A percentile compares a stretch with the other conserved stretches of the same genome.
phyloP scores from a whole-genome alignment of 1,140 invertebrate genomes.

The Drosophila hydei region DNA sequence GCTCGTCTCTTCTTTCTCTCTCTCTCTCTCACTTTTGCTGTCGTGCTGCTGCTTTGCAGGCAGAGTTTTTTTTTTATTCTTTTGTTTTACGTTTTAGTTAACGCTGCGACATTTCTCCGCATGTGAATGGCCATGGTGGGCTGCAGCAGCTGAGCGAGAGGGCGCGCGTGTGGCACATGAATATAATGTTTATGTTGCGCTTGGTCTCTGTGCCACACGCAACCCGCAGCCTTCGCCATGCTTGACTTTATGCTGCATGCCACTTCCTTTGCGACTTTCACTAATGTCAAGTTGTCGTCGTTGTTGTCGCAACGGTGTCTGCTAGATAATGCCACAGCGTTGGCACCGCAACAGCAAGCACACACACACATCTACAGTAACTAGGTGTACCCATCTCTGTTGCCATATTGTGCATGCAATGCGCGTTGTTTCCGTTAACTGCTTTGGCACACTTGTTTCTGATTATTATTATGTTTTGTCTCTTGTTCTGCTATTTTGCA shows the following conservation, averaged over 20 bases:
- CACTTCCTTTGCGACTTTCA: slow-evolving; percentile 79
- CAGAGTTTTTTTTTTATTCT: slow-evolving; percentile 4
- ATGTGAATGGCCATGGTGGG: slow-evolving; percentile 10
- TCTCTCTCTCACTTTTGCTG: background rate
- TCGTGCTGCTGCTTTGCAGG: background rate
- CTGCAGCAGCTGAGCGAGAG: slow-evolving; percentile 33
- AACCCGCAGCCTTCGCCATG: slow-evolving; percentile 26
- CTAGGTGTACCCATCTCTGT: slow-evolving; percentile 55
- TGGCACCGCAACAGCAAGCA: slow-evolving; percentile 37
- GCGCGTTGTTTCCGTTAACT: slow-evolving; percentile 81
- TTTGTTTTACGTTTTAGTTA: slow-evolving; percentile 25
- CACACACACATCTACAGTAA: slow-evolving; percentile 22
- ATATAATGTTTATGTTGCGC: slow-evolving; percentile 75
- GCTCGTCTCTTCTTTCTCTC: background rate
- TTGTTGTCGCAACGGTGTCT: slow-evolving; percentile 69
- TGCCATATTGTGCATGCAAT: slow-evolving; percentile 77
- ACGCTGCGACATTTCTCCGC: slow-evolving; percentile 38
- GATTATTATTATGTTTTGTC: slow-evolving; percentile 81
- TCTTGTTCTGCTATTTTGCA: slow-evolving; percentile 70
- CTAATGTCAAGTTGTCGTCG: slow-evolving; percentile 80
- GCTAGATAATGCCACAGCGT: slow-evolving; percentile 74
- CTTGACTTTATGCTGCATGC: slow-evolving; percentile 67
- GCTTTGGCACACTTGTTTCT: slow-evolving; percentile 82
- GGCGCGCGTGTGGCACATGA: slow-evolving; percentile 69
- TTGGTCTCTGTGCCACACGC: slow-evolving; percentile 19